Conservation (phyloP, 2,113 vertebrate genomes). For the Scalopus aquaticus region DNA sequence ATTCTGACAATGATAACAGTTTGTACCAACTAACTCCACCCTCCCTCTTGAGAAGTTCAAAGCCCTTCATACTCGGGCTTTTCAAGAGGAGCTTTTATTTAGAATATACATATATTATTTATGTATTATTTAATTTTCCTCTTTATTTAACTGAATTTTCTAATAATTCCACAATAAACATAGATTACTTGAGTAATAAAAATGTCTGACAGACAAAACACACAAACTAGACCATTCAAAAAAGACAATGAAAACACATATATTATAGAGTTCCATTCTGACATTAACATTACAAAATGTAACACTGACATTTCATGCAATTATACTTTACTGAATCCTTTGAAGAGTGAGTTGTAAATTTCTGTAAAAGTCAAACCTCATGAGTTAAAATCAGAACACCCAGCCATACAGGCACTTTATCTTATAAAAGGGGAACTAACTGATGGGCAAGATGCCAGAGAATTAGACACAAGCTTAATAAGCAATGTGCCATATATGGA, state of each 20-base stretch:
- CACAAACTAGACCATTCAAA: slow-evolving; percentile 38
- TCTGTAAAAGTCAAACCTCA: slow-evolving; percentile 58
- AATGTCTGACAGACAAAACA: slow-evolving; percentile 42
- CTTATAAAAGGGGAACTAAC: slow-evolving; percentile 55
- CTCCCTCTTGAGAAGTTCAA: slow-evolving; percentile 41
- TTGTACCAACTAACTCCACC: background rate
- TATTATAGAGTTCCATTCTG: slow-evolving; percentile 33
- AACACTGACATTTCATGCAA: slow-evolving; percentile 45
- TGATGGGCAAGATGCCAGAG: slow-evolving; percentile 35
- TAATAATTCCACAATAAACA: slow-evolving; percentile 41
- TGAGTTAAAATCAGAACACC: slow-evolving; percentile 54
- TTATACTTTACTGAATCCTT: slow-evolving; percentile 15
- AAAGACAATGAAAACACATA: background rate
- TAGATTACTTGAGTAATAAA: slow-evolving; percentile 47
- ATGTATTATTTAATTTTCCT: background rate
- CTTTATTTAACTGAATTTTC: slow-evolving; percentile 61
- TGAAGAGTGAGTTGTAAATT: slow-evolving; percentile 56
- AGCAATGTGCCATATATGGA: background rate
- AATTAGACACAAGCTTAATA: slow-evolving; percentile 35
- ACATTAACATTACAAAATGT: slow-evolving; percentile 46
- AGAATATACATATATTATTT: background rate
- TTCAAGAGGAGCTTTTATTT: slow-evolving; percentile 30
- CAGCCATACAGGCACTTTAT: slow-evolving; percentile 39
- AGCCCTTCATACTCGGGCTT: slow-evolving; percentile 46
- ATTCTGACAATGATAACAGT: background rate